phyloP scores from a whole-genome alignment of 2,113 vertebrate species.

The Microcebus lehilahytsara region DNA sequence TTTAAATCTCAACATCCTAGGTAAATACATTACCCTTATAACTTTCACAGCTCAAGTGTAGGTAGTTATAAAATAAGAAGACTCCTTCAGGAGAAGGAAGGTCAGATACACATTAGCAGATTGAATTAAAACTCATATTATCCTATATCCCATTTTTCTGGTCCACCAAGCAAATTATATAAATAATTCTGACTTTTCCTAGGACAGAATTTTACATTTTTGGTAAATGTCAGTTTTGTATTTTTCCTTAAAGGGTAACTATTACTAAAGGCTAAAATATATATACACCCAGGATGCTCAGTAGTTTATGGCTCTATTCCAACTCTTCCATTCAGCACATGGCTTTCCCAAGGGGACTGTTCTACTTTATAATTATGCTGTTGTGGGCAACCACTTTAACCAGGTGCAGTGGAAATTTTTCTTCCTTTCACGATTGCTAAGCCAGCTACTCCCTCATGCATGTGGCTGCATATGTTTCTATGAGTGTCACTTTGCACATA shows the following conservation, averaged over 20 bases:
- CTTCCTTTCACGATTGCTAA: neutral
- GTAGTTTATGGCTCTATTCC: slow-evolving; percentile 35
- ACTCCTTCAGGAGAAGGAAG: neutral
- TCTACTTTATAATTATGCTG: slow-evolving; percentile 58
- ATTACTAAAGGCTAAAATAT: neutral
- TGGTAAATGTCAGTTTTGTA: neutral
- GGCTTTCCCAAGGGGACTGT: slow-evolving; percentile 49
- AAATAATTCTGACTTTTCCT: neutral
- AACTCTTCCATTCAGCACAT: slow-evolving; percentile 30
- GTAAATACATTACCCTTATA: neutral
- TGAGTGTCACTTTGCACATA: neutral
- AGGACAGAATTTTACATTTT: slow-evolving; percentile 18
- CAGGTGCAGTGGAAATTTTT: slow-evolving; percentile 49
- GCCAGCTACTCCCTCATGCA: neutral
- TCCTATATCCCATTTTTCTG: neutral
- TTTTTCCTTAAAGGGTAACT: neutral
- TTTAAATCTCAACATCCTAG: neutral
- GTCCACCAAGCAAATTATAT: neutral
- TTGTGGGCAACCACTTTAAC: slow-evolving; percentile 9
- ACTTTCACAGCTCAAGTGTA: neutral
- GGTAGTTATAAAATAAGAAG: neutral
- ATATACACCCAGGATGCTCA: neutral
- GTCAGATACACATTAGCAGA: neutral
- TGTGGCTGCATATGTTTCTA: neutral
- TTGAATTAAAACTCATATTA: neutral